These are phyloP conservation scores for Desmodus rotundus DNA, from an alignment of 2,113 vertebrate genomes.

Conservation along the genomic window DNA sequence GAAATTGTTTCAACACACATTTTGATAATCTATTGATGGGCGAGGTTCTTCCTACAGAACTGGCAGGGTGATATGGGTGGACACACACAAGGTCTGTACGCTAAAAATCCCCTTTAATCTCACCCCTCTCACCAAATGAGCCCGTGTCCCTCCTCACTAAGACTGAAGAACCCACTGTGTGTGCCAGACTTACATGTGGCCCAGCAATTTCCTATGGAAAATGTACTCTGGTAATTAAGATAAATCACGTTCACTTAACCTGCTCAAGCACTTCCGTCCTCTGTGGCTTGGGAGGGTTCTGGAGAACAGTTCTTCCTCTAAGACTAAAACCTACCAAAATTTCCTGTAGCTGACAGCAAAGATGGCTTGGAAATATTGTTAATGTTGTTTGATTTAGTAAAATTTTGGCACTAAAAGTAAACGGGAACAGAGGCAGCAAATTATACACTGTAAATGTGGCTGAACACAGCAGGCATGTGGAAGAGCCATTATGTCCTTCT, in stretches of 20 bases:
- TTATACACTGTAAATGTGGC: slow-evolving; percentile 17
- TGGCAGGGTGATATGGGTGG: neutral
- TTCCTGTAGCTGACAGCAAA: slow-evolving; percentile 23
- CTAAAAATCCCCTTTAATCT: slow-evolving; percentile 37
- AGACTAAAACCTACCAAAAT: slow-evolving; percentile 9
- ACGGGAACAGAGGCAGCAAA: slow-evolving; percentile 60
- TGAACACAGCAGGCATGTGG: slow-evolving; percentile 17
- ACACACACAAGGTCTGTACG: neutral
- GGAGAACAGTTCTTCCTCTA: slow-evolving; percentile 38
- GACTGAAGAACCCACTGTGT: slow-evolving; percentile 45
- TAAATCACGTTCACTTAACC: slow-evolving; percentile 68
- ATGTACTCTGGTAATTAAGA: slow-evolving; percentile 68
- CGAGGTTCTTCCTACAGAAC: neutral
- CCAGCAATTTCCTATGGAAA: slow-evolving; percentile 79
- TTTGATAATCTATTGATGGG: neutral
- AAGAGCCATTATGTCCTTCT: slow-evolving; percentile 46
- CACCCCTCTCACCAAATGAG: slow-evolving; percentile 34
- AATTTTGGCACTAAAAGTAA: slow-evolving; percentile 62
- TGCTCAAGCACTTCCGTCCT: slow-evolving; percentile 59
- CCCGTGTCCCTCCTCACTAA: slow-evolving; percentile 43
- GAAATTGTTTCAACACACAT: neutral
- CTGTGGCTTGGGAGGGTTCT: slow-evolving; percentile 43
- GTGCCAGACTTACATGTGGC: slow-evolving; percentile 76
- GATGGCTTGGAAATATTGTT: slow-evolving; percentile 61
- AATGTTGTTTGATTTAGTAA: slow-evolving; percentile 27